Percentiles rank a stretch among this genome's conserved stretches.
Conservation (phyloP, 2,113 vertebrate species). For the human region GRCh38 chr17:44092501-44093000, state of each 20-base stretch:
- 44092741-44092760: conserved; percentile 87
- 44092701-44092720: conserved; percentile 92
- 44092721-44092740: conserved; percentile 92
- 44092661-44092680: conserved; percentile 87
- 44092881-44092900: background rate
- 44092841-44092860: background rate
- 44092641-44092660: background rate
- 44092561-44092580: background rate
- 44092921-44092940: background rate
- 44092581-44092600: background rate
- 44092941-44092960: background rate
- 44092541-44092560: background rate
- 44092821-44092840: background rate
- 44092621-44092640: background rate
- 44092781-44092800: conserved; percentile 95
- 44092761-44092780: conserved; percentile 94
- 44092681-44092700: conserved; percentile 97
- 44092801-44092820: conserved; percentile 85
- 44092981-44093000: background rate
- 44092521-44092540: conserved; percentile 89
- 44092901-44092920: background rate
- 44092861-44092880: background rate
- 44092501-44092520: conserved; percentile 97
- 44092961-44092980: background rate
- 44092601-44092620: background rate